phyloP scores from a whole-genome alignment of 2,797 vertebrate species.

The Gila robusta region DNA sequence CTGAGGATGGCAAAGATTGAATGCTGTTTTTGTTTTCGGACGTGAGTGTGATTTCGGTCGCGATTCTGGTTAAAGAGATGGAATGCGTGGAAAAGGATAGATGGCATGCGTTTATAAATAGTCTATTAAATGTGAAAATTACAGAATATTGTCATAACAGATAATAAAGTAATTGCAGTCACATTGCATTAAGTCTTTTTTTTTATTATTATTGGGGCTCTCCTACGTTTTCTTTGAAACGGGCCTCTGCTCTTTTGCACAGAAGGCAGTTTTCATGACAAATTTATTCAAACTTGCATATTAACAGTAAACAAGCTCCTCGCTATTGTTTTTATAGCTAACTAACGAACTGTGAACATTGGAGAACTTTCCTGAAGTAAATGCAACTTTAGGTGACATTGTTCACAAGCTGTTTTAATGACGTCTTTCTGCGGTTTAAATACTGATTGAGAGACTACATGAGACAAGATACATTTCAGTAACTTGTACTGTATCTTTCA shows the following conservation, averaged over 20 bases:
- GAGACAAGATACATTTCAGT: too few relatives aligned
- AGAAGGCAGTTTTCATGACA: background rate
- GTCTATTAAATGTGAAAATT: background rate
- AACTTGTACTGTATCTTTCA: too few relatives aligned
- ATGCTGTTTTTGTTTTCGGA: slow-evolving; percentile 14
- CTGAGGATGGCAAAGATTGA: slow-evolving; percentile 11
- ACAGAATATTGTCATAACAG: background rate
- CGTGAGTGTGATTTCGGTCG: slow-evolving; percentile 10
- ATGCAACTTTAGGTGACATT: background rate
- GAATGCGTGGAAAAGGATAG: background rate
- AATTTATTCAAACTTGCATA: background rate
- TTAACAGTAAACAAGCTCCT: background rate
- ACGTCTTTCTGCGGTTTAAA: background rate
- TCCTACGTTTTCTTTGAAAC: background rate
- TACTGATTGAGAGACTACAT: too few relatives aligned
- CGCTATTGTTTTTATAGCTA: too few relatives aligned
- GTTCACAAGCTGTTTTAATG: background rate
- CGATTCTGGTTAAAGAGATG: background rate
- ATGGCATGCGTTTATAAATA: background rate
- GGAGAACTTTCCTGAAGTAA: background rate
- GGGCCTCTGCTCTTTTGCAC: background rate
- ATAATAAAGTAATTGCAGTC: background rate
- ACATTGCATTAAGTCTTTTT: background rate
- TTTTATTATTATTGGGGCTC: too few relatives aligned
- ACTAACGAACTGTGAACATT: background rate